These are phyloP conservation scores for Phyto melanocephala DNA, from an alignment of 2,888 invertebrate genomes.

Conservation along the genomic window DNA sequence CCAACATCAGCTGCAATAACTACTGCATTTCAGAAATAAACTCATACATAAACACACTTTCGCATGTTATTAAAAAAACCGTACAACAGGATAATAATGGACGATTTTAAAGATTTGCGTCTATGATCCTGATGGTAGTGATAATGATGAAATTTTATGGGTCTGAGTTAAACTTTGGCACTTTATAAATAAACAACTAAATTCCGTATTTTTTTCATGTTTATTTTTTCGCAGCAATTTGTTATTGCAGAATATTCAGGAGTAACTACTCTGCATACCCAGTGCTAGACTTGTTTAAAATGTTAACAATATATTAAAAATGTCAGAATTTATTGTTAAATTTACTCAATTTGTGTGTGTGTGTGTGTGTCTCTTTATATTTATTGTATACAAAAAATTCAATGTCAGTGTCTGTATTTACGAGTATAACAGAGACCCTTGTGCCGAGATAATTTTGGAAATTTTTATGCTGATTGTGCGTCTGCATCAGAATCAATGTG, in stretches of 20 bases:
- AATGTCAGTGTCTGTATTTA: conserved; percentile 35
- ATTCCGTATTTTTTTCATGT: neutral
- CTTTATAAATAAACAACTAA: neutral
- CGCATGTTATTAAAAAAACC: neutral
- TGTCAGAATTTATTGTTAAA: conserved; percentile 63
- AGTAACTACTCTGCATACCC: neutral
- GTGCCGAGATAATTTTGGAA: neutral
- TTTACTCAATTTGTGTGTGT: conserved; percentile 48
- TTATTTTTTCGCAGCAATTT: too few species aligned
- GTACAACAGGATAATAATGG: conserved; percentile 25
- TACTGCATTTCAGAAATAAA: neutral
- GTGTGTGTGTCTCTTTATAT: neutral
- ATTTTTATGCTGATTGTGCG: conserved; percentile 54
- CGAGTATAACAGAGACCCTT: conserved; percentile 19
- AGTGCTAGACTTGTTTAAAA: conserved; percentile 31
- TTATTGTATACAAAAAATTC: conserved; percentile 9
- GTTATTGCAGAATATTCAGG: neutral
- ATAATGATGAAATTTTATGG: neutral
- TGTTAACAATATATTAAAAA: conserved; percentile 64
- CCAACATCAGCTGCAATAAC: neutral
- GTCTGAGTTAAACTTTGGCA: neutral
- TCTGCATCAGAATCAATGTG: conserved; percentile 37
- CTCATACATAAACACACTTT: neutral
- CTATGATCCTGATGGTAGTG: neutral
- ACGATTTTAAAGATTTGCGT: conserved; percentile 10